These are phyloP conservation scores for Strix uralensis DNA, from an alignment of 2,113 vertebrate species.

Conservation along the genomic window DNA sequence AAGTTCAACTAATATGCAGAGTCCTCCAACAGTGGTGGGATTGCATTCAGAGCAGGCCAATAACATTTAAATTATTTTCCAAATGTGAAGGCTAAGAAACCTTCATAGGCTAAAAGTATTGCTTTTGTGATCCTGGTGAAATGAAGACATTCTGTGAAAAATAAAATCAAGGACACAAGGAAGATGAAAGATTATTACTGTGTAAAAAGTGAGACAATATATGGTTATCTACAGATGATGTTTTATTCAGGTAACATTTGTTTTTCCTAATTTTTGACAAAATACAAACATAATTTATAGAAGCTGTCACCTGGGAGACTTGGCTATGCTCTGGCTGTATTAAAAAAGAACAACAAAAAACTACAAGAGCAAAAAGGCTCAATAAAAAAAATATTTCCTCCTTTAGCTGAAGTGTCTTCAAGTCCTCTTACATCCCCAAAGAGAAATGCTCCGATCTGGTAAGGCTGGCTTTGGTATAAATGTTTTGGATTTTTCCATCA, in stretches of 20 bases:
- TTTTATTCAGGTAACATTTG: neutral
- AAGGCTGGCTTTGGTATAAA: neutral
- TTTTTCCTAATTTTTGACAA: neutral
- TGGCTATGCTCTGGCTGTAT: neutral
- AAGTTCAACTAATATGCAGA: neutral
- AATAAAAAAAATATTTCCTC: neutral
- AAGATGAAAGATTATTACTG: neutral
- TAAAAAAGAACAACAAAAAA: neutral
- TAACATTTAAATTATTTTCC: neutral
- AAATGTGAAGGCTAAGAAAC: neutral
- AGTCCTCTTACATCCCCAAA: neutral
- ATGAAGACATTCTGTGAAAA: neutral
- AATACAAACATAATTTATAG: neutral
- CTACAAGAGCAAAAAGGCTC: rapidly evolving
- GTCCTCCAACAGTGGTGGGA: neutral
- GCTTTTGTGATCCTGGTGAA: neutral
- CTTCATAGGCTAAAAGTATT: neutral
- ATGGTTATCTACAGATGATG: neutral
- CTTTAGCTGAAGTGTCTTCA: neutral
- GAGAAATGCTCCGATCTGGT: neutral
- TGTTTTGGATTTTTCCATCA: neutral
- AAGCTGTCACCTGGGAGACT: neutral
- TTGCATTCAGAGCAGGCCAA: neutral
- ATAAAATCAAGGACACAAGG: neutral
- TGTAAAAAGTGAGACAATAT: neutral